Evolutionary conservation across 2,113 vertebrate genomes (phyloP), one percentile per base, ranked within the genome.

Genomic region (Passer montanus): DNA sequence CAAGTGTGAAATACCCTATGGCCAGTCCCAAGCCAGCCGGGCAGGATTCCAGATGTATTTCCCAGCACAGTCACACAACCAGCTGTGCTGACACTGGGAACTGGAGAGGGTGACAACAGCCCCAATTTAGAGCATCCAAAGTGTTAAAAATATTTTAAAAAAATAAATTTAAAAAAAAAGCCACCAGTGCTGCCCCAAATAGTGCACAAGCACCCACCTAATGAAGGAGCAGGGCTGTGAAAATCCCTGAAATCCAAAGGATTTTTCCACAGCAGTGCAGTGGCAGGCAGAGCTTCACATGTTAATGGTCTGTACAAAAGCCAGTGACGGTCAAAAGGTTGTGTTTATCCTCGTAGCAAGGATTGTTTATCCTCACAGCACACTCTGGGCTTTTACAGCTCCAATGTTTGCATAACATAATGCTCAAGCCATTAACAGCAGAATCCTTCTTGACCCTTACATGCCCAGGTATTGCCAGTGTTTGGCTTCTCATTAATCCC

Each of bases 331-430:
- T 56, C 83, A 93, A 68, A 79, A 85, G n/a, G 87, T 85, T 74
- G 62, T 84, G 77, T 64, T 96, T 79, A 75, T 75, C 89, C 86
- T 94, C n/a, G 15, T 7, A 93, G 84, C 62, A 43, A 87, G 66
- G 73, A 44, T 8, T 90, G 68, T 74, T 89, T 68, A 91, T 63
- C 69, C 89, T 89, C 69, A 14, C 52, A 92, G 92, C 88, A 96
- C 26, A 23, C 44, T 41, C 53, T 3, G 63, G 80, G 84, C 89
- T 79, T 55, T 72, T 55, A 59, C 35, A 82, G 84, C 43, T 68
- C 73, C 60, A 5, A 1, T 15, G 35, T 94, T 85, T 80, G 79
- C 55, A 41, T 74, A 83, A 92, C 46, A 50, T 19, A 75, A 74
- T 17, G 68, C 52, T 84, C 86, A 3, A 19, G 66, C 74, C 69